Evolutionary conservation across 1,140 invertebrate species (phyloP), one percentile per base, ranked within the genome.

Genomic region (Cyphomyrmex costatus): DNA sequence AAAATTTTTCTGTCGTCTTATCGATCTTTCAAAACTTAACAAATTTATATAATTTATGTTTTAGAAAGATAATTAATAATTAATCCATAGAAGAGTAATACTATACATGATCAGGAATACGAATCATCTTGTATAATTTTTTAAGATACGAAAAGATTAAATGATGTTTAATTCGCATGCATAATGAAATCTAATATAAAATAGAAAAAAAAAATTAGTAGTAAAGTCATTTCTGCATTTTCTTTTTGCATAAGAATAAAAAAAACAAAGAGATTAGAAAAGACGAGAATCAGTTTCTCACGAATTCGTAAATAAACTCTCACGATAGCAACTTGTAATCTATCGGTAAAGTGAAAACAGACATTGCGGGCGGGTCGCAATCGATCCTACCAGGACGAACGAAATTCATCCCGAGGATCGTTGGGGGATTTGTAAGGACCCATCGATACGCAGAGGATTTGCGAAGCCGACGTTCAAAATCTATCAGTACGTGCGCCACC

Each of bases 361-460:
- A 74, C 79, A 33, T 74, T 74, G 79, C 66, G 51, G 79, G 21
- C 21, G 53, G 66, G 66, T 82, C 30, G 79, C 68, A 56, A 83
- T 83, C 79, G 79, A 83, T 83, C 19, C 53, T 21, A 42, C 53
- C 14, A 7, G 79, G 46, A 58, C 66, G 79, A 60, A 46, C 68
- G 68, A 61, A 74, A 83, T 83, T 83, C 46, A 83, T 83, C 79
- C 79, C 68, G 27, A 60, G 79, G 53, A 83, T 83, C 79, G 79
- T 73, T 49, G 53, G 24, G 27, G 79, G 79, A 83, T 83, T 83
- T 83, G 68, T 68, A 83, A 74, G 68, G 79, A 80, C 79, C 68
- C 68, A 74, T 74, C 79, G 79, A 83, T 83, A 83, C 79, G 79
- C 66, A 71, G 68, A 74, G 79, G 79, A 83, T 83, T 83, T 83